Base-by-base conservation (phyloP, 1,140 invertebrate genomes). In the Drosophila bocqueti region DNA sequence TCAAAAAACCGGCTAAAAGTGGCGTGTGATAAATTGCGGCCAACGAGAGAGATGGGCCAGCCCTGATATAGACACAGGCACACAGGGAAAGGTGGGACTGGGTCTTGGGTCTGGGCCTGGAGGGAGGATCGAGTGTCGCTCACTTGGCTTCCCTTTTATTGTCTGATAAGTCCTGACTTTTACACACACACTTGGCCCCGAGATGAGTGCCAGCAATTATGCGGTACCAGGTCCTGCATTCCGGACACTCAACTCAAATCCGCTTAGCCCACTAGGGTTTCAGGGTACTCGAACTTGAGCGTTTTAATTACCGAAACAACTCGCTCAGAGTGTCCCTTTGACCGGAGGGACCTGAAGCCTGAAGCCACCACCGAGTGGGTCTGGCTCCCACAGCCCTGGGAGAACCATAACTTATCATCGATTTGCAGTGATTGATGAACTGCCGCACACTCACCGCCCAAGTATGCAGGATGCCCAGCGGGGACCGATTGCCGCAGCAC, bases 11-110 rank as follows among this genome's bases (percentile, higher is more conserved):
- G 73, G 68, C 67, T 75, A 84, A 80, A 83, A 89, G 83, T 87
- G 83, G 84, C 83, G 81, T 89, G 81, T 87, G 83, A 87, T 87
- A 87, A 87, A 87, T 87, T 89, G 83, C 81, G 84, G 81, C 84
- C 84, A 89, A 80, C 82, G 21, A 36, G 26, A 11, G 54, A 77
- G 74, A 77, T 77, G 74, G 73, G 15, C 73, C 34, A 31, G 46
- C 55, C 26, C 54, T 76, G 74, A 76, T 76, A 76, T 24, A 49
- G 42, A 65, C 31, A 15, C 16, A 59, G 38, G 57, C 29, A 45
- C 42, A 45, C 43, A 10, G 46, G 8, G 6, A 47, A 29, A 26
- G 47, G 16, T 11, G 26, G 15, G 16, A 8, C 18, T 36, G 31
- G 31, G 18, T 40, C 21, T 47, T 16, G 34, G 34, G 26, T 31